Conservation (phyloP, 2,797 vertebrate genomes). For the Ibycter americanus region DNA sequence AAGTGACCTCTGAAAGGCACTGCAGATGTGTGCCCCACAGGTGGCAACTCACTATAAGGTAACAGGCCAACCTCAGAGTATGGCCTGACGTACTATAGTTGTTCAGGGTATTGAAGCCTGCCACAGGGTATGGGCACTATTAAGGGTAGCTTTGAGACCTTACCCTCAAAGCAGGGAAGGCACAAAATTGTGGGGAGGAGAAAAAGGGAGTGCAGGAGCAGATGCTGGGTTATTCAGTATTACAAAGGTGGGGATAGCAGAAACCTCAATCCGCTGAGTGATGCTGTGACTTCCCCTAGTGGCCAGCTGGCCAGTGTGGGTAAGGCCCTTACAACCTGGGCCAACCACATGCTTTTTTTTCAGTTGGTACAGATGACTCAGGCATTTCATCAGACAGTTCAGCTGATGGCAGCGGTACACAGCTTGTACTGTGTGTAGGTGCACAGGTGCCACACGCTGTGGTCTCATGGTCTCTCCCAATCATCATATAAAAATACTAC, state of each 20-base stretch:
- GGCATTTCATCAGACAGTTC: not conserved
- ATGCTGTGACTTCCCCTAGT: slow-evolving; percentile 14
- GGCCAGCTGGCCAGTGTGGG: not conserved
- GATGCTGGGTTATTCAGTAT: not conserved
- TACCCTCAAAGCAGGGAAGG: accelerated
- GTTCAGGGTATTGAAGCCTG: not conserved
- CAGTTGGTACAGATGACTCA: not conserved
- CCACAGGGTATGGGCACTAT: not conserved
- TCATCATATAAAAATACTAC: not conserved
- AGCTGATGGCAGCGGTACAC: not conserved
- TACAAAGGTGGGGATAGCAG: not conserved
- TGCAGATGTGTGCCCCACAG: not conserved
- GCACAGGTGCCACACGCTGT: not conserved
- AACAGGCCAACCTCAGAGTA: not conserved
- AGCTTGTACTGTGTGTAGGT: not conserved
- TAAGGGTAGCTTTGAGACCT: not conserved
- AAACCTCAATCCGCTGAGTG: not conserved
- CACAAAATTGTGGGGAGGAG: not conserved
- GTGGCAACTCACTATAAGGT: not conserved
- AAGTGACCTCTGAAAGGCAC: not conserved
- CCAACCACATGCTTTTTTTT: not conserved
- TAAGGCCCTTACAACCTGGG: not conserved
- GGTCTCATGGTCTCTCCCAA: not conserved
- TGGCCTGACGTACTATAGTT: accelerated
- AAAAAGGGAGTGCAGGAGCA: not conserved